Base-by-base conservation (phyloP, 2,797 vertebrate genomes). In the Dendrocincla fuliginosa region DNA sequence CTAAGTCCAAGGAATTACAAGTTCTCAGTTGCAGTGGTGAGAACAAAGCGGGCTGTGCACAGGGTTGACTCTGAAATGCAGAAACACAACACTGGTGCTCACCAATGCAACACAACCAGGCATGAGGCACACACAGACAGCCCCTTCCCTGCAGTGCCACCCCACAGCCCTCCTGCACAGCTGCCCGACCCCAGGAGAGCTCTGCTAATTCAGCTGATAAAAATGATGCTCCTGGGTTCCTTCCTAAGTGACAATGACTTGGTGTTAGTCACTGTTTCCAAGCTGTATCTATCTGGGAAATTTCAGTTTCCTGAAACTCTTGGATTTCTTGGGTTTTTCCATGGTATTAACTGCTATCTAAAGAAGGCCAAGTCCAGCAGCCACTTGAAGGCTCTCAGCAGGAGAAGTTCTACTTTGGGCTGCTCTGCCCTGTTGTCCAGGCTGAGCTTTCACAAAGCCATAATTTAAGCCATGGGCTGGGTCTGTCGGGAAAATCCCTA, bases 221-320 rank as follows among this genome's bases (percentile, higher is more conserved):
- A 69, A 59, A 37, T 9, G 10, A 5, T 28, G 27, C 16, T 65
- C 5, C 63, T 64, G 76, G 25, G 52, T 67, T 42, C 47, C 84
- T 89, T 82, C 55, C 44, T 49, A 61, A 59, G 19, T 46, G 60
- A 85, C 85, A 94, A 47, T 14, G 68, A 52, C 46, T 83, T 25
- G 32, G 20, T 33, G 27, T 77, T 89, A 86, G 77, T 94, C 53
- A 53, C 23, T 33, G 41, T 90, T 87, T 91, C 88, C 87, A 84
- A 79, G 55, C 79, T 70, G 2, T 85, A 84, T 69, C 69, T 84
- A 18, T 49, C 16, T 30, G 44, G 55, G 65, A 95, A 93, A 82
- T 37, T 87, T 25, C 69, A 28, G 57, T 78, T 92, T 93, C 74
- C 82, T 86, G 35, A 35, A 35, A 35, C 35, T 41, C 61, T 76